phyloP scores from a whole-genome alignment of 1,140 invertebrate species.

The Zaprionus tsacasi region DNA sequence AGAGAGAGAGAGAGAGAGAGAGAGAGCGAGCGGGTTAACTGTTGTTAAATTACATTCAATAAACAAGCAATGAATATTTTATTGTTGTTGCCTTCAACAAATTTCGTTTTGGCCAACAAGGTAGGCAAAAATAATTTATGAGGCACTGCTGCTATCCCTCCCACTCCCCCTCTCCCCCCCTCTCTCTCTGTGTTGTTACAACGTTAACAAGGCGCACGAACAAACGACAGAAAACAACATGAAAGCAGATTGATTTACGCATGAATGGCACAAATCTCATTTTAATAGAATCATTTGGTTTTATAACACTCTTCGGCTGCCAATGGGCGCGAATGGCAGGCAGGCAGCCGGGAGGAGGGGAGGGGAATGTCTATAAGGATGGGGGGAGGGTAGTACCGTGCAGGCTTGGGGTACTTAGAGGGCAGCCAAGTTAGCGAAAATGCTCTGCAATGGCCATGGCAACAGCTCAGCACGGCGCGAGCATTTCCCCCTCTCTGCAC shows the following conservation, averaged over 20 bases:
- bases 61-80: constrained; percentile 82
- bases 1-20: too few relatives aligned
- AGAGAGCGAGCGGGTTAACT: constrained; percentile 64
- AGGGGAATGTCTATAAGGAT: too few relatives aligned
- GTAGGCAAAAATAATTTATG: constrained; percentile 71
- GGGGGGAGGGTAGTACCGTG: too few relatives aligned
- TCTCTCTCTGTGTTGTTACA: background rate
- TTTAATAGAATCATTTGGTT: constrained; percentile 81
- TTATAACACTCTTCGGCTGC: constrained; percentile 54
- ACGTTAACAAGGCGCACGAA: constrained; percentile 14
- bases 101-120: constrained; percentile 45
- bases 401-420: background rate
- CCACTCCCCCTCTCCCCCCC: background rate
- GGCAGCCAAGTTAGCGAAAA: background rate
- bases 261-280: constrained; percentile 77
- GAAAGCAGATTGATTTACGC: constrained; percentile 77
- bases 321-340: background rate
- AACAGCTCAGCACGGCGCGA: background rate
- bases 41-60: constrained; percentile 82
- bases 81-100: constrained; percentile 73
- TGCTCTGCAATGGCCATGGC: background rate
- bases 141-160: background rate
- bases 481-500: too few relatives aligned
- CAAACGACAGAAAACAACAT: constrained; percentile 45
- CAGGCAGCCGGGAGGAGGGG: too few relatives aligned